Percentiles rank a stretch among this genome's conserved stretches.
Conservation (phyloP, 2,888 invertebrate genomes). For the Lasioglossum vierecki region DNA sequence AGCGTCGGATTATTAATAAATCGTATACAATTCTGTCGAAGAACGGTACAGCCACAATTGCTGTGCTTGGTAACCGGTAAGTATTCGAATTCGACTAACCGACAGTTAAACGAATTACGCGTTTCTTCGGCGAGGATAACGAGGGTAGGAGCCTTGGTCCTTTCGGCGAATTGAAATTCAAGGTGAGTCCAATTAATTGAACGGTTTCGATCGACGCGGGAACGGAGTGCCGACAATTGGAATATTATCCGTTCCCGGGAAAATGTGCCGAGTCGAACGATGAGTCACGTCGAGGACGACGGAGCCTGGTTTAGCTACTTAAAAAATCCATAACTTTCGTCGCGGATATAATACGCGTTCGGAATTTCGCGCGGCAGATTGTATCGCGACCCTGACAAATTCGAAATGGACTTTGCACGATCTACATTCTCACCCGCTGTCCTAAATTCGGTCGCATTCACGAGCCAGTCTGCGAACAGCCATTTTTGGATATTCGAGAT, state of each 20-base stretch:
- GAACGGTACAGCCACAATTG: background rate
- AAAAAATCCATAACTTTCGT: background rate
- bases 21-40: background rate
- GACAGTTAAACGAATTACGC: conserved; percentile 16
- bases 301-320: background rate
- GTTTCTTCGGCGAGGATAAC: background rate
- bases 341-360: background rate
- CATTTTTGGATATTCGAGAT: background rate
- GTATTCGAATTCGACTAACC: background rate
- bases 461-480: background rate
- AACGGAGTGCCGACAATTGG: conserved; percentile 1
- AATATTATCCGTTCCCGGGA: conserved; percentile 22
- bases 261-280: background rate
- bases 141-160: background rate
- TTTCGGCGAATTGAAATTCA: conserved; percentile 13
- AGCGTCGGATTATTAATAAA: background rate
- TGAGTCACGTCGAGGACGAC: background rate
- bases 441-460: background rate
- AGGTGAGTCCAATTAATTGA: conserved; percentile 32
- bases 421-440: background rate
- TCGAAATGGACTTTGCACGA: background rate
- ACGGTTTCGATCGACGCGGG: conserved; percentile 21
- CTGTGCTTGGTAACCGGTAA: background rate
- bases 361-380: background rate
- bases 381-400: background rate